phyloP scores from a whole-genome alignment of 2,113 vertebrate genomes.

The Lagopus muta region DNA sequence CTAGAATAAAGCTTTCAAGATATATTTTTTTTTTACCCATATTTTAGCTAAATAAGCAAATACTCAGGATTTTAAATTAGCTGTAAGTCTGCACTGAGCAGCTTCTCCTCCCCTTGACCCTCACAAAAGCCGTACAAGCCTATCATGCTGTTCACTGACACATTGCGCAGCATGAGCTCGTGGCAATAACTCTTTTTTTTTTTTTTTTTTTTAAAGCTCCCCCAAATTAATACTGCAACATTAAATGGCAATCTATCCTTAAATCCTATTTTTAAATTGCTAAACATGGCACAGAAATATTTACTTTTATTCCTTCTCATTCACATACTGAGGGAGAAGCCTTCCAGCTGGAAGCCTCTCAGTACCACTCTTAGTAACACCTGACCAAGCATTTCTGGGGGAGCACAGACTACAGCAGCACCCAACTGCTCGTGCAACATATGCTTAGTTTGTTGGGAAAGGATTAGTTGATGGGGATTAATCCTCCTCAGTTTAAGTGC shows the following conservation, averaged over 20 bases:
- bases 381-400: neutral
- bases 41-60: neutral
- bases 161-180: neutral
- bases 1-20: neutral
- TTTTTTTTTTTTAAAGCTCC: neutral
- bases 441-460: neutral
- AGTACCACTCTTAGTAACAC: neutral
- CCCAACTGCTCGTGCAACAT: neutral
- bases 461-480: neutral
- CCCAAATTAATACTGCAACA: neutral
- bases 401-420: neutral
- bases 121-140: neutral
- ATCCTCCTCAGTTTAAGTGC: constrained; percentile 25
- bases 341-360: neutral
- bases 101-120: neutral
- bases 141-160: neutral
- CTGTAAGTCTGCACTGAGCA: neutral
- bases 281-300: neutral
- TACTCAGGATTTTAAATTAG: neutral
- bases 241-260: neutral
- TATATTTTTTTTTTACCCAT: neutral
- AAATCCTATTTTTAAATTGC: neutral
- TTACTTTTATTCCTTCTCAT: neutral
- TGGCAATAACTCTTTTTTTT: neutral
- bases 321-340: neutral